Evolutionary conservation across 2,888 invertebrate species (phyloP), one percentile per base, ranked within the genome.

Genomic region (Lamellibrachia columna): DNA sequence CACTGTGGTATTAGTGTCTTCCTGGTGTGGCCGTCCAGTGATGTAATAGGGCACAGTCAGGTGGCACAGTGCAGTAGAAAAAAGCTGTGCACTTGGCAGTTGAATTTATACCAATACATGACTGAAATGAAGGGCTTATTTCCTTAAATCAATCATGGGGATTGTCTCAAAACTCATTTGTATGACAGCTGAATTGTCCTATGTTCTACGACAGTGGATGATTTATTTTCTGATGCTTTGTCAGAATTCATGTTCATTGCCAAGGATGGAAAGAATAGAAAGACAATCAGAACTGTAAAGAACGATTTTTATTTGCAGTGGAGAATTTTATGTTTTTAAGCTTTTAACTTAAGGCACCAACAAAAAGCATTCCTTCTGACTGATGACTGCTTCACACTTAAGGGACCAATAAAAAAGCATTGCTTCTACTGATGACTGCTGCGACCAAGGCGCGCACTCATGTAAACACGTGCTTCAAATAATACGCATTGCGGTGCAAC

Each of bases 41-140:
- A 75, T 75, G 75, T 15, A 75, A 75, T 75, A 6, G 22, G 2
- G 15, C 75, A 75, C 75, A 75, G n/a, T 75, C 75, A 75, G 75
- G 22, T 22, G 75, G 75, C 75, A 4, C 75, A 22, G 11, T 75
- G 6, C 22, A 22, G 22, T 15, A 15, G 22, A n/a, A 22, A 75
- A 75, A 75, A 75, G 3, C n/a, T 15, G 22, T 75, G 15, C 15
- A 75, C 4, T 75, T 75, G 75, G 75, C 75, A 22, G 75, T 22
- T 75, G 75, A 22, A 75, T 75, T 75, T 75, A 75, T 75, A 75
- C 75, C 75, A 75, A 75, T 75, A 75, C 75, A 75, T 75, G 75
- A n/a, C 75, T 75, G 75, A 75, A 75, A 22, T 22, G 75, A n/a
- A 75, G 75, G 75, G 75, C 22, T 75, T 75, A 75, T 75, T 75